Evolutionary conservation across 2,888 invertebrate species (phyloP).

Genomic region (Phyllotreta cruciferae): DNA sequence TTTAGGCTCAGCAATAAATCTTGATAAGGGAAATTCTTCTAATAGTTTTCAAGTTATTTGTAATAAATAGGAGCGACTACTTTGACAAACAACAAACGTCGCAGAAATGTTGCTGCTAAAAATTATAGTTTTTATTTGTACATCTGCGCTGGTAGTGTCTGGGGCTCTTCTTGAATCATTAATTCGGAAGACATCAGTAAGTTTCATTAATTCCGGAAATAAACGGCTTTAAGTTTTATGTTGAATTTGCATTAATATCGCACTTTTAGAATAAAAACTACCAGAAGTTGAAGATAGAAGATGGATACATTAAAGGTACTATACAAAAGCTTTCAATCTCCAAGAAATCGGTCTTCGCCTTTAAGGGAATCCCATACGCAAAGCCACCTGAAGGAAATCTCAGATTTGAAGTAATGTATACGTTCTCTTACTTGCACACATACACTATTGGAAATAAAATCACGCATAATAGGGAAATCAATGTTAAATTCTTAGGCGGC

Average conservation of each 20-base stretch:
- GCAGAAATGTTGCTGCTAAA: neutral
- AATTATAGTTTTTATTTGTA: neutral
- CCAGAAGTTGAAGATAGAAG: conserved; percentile 20
- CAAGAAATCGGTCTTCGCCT: conserved; percentile 30
- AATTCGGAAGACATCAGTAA: no score
- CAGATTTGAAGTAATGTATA: conserved; percentile 35
- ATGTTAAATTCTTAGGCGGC: no score
- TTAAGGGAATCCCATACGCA: conserved; percentile 42
- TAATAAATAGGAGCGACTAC: neutral
- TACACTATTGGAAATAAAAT: no score
- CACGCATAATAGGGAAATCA: no score
- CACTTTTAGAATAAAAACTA: conserved; percentile 7
- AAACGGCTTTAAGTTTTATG: no score
- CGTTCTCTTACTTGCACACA: no score
- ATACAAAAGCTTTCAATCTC: conserved; percentile 4
- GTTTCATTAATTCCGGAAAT: no score
- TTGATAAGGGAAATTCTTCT: conserved; percentile 4
- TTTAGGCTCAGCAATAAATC: conserved; percentile 6
- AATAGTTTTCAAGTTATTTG: conserved; percentile 1
- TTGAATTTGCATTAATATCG: neutral
- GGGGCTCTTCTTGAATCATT: no score
- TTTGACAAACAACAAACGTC: neutral
- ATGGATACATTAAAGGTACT: conserved; percentile 40
- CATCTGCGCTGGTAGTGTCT: neutral
- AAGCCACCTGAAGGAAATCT: conserved; percentile 37